Evolutionary conservation across 1,140 invertebrate species (phyloP), one percentile per base, ranked within the genome.

Genomic region (Eulimnadia texana): DNA sequence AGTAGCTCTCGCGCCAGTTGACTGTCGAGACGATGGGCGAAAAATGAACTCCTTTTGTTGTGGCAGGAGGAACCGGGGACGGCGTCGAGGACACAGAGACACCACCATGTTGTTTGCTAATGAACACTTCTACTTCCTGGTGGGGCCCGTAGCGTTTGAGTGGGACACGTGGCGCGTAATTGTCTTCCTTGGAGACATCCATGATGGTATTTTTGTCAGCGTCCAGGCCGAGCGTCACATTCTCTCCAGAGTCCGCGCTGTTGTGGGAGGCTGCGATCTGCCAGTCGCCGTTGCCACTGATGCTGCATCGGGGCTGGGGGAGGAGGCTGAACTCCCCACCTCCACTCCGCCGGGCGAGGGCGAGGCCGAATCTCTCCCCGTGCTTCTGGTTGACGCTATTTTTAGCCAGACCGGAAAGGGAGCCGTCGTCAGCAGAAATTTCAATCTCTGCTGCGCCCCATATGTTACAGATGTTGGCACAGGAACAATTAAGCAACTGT

Each of bases 21-120:
- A 85, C 82, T 70, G 85, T 82, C 19, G 81, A 79, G 1, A 85
- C 83, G 29, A 85, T 78, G 0, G 83, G 83, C 67, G 81, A 83
- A 66, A 86, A 86, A 62, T 80, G 80, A 1, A 82, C 81, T 29
- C 79, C 78, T 68, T 78, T 74, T 66, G 70, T 84, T 82, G 0
- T 82, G 82, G 16, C 82, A 84, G 59, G 81, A 83, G 27, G 76
- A 74, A 0, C 81, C 79, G 63, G 19, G 20, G 51, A 65, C 56
- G 62, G 22, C 57, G 33, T 54, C 27, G 61, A 2, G 3, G 27
- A 29, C 33, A 42, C 25, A 3, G 19, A n/a, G 19, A 22, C 25
- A 16, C 53, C 51, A 50, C 28, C 13, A 24, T 29, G 58, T 51
- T 63, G 50, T 11, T 63, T 60, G 24, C 54, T 63, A 11, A 63